Base-by-base conservation (phyloP, 2,113 vertebrate genomes). In the Mungos mungo region DNA sequence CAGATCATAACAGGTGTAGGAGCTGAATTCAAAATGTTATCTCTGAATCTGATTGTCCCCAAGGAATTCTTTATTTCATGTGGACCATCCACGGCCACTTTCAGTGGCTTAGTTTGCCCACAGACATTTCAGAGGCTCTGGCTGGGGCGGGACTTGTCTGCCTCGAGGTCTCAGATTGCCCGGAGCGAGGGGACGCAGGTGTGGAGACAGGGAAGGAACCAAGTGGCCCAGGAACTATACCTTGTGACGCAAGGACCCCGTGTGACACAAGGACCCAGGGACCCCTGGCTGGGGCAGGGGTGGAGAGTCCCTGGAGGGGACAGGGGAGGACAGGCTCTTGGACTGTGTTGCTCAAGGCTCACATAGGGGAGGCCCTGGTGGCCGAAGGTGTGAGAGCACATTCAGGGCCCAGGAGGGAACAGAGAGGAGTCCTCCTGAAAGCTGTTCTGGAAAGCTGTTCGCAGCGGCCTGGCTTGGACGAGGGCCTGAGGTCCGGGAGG, bases 121-220 rank as follows among this genome's bases (percentile, higher is more conserved):
- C 10, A 21, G 11, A 19, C 27, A 8, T 1, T 4, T 3, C 0
- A 4, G 18, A 47, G 38, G 29, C 19, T 5, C 23, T 16, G 25
- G 13, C 5, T 11, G 0, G 6, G 4, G 8, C 5, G 5, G 1
- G 1, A 29, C 50, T 1, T 4, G 27, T 15, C 11, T 0, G 0
- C 15, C n/a, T 52, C 5, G 33, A 4, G 38, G 14, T 19, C 21
- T 23, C 21, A 19, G 18, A 5, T 4, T 1, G 35, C 35, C 31
- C 29, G 7, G 19, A 5, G 4, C 11, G 19, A 6, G 10, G 18
- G 33, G 25, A 16, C 0, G 1, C 2, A 2, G 3, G 2, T 1
- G 0, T 33, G 47, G 2, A 35, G 68, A 33, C 11, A 5, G 29
- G 6, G 3, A 12, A 3, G 52, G 19, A 3, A 33, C 10, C 11